Evolutionary conservation across 2,888 invertebrate genomes (phyloP), one percentile per base, ranked within the genome.

Genomic region (Cheilosia soror): DNA sequence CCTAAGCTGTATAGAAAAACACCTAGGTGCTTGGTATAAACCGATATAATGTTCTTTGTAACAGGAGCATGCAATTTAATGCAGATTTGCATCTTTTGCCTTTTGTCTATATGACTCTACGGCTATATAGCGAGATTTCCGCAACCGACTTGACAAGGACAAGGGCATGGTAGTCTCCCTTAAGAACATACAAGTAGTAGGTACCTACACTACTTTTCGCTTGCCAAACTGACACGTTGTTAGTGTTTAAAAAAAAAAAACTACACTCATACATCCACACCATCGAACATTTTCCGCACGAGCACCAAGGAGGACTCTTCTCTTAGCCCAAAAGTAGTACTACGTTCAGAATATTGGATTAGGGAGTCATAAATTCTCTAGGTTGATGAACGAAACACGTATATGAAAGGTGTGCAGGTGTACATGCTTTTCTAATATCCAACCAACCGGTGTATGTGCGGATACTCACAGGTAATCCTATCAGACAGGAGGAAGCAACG

Each of bases 341-440:
- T 63, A 62, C 63, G 44, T 69, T 40, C 44, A 31, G 69, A 84
- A 84, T 75, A 84, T 84, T 84, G 79, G 83, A 79, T 84, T 79
- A 84, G 79, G n/a, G 49, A 83, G 83, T 79, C 73, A 75, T 69
- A 79, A 79, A 84, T 84, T 73, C 73, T 44, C 49, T 15, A 66
- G 31, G 68, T 51, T 82, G 72, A 51, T 72, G 75, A 79, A 80
- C 79, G 57, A 25, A 69, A 65, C 79, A 75, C 66, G 63, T 66
- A 29, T 60, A 29, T 60, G 31, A 33, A 29, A 66, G 53, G 27
- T 55, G 55, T 71, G 53, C 42, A 25, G 51, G n/a, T 60, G 53
- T 72, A 73, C 73, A 78, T 53, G 72, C 49, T 60, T 66, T 66
- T 55, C 49, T 20, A 57, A 63, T 73, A 63, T 72, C 73, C 60